Evolutionary conservation across 2,888 invertebrate genomes (phyloP).

Genomic region (Calliphora vomitoria): DNA sequence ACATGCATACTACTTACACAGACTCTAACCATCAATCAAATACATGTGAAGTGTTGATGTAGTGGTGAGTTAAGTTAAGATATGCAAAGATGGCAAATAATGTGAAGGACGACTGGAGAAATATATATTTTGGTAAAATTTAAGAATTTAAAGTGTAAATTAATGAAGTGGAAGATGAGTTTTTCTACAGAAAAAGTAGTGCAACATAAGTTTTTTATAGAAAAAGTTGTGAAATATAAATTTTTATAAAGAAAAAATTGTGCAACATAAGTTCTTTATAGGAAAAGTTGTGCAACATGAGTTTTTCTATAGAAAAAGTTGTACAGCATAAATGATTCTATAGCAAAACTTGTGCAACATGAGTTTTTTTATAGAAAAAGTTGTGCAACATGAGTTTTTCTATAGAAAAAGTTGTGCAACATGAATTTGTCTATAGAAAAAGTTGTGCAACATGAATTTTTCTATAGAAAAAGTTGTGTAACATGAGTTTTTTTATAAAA

Average conservation of each 20-base stretch:
- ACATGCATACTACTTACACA: neutral
- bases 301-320: neutral
- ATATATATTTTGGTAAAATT: neutral
- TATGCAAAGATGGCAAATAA: neutral
- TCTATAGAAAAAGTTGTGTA: neutral
- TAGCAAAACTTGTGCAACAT: neutral
- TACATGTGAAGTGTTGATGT: constrained; percentile 46
- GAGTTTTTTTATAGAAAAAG: constrained; percentile 14
- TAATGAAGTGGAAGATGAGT: neutral
- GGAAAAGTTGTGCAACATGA: neutral
- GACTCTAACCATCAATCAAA: constrained; percentile 53
- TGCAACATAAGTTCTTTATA: neutral
- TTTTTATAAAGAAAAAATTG: neutral
- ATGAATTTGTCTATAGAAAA: no score
- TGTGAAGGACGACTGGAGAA: neutral
- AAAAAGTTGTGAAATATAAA: neutral
- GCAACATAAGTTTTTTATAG: neutral
- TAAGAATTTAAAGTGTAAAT: neutral
- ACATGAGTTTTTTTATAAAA: constrained; percentile 9
- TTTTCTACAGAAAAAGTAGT: neutral
- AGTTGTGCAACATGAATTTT: no score
- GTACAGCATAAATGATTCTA: neutral
- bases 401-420: no score
- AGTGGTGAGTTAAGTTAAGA: constrained; percentile 29
- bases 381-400: neutral